phyloP scores from a whole-genome alignment of 2,888 invertebrate species.

The Cerceris ruficornis region DNA sequence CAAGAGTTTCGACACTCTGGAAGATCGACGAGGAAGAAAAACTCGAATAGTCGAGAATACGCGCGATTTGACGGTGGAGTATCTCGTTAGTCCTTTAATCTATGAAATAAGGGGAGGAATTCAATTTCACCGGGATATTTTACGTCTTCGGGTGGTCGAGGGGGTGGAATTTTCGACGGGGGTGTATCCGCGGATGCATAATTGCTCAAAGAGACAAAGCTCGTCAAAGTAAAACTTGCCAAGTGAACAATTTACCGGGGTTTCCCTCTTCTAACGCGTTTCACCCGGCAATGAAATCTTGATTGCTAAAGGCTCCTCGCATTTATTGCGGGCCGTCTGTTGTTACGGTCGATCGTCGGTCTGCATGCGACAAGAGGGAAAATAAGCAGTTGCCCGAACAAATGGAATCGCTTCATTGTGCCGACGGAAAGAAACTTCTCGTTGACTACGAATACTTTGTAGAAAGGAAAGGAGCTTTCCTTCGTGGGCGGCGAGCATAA shows the following conservation, averaged over 20 bases:
- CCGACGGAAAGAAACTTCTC: conserved; percentile 44
- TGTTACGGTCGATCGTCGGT: conserved; percentile 32
- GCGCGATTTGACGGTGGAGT: not conserved
- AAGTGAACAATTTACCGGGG: conserved; percentile 3
- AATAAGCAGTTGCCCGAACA: conserved; percentile 60
- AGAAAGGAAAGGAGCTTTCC: conserved; percentile 55
- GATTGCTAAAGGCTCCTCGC: conserved; percentile 31
- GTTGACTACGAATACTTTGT: conserved; percentile 29
- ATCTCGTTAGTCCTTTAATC: not conserved
- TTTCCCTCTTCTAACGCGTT: conserved; percentile 13
- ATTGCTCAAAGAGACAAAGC: not conserved
- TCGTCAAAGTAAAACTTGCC: not conserved
- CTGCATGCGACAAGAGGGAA: conserved; percentile 38
- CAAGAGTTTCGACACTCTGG: too few species aligned
- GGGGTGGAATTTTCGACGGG: not conserved
- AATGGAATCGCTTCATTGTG: conserved; percentile 62
- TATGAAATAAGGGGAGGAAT: not conserved
- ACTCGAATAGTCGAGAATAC: too few species aligned
- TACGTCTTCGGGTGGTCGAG: not conserved
- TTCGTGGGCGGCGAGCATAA: conserved; percentile 34
- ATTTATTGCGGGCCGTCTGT: conserved; percentile 29
- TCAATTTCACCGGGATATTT: not conserved
- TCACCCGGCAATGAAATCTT: conserved; percentile 30
- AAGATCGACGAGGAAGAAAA: too few species aligned
- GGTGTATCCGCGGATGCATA: conserved; percentile 6